Conservation (phyloP, 2,888 invertebrate genomes). For the Harmothoe impar region DNA sequence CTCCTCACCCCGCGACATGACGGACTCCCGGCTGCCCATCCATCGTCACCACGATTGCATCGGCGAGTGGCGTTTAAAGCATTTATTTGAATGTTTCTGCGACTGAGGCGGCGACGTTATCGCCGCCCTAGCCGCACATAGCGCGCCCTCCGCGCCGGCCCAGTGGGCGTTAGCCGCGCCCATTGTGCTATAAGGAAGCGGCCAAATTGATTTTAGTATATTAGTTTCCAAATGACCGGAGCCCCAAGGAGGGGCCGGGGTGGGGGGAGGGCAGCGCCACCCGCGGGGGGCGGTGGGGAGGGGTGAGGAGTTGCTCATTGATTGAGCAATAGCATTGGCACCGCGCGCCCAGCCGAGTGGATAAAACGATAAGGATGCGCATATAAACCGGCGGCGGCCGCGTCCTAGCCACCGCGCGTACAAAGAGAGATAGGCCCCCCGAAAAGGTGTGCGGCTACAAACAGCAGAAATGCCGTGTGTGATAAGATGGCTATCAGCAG, state of each 20-base stretch:
- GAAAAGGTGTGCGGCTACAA: slow-evolving; percentile 47
- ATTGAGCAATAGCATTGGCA: slow-evolving; percentile 56
- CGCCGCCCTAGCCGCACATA: background rate
- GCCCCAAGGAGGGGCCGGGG: slow-evolving; percentile 17
- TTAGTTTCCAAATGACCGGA: slow-evolving; percentile 58
- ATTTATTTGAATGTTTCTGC: slow-evolving; percentile 50
- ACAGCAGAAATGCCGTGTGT: slow-evolving; percentile 5
- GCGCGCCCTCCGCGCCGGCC: background rate
- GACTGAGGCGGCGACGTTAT: slow-evolving; percentile 10
- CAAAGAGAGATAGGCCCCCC: background rate
- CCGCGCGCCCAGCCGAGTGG: slow-evolving; percentile 47
- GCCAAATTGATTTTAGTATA: slow-evolving; percentile 54
- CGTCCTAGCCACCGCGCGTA: background rate
- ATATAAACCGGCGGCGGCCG: slow-evolving; percentile 40
- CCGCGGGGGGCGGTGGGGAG: background rate
- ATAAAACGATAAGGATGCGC: slow-evolving; percentile 58
- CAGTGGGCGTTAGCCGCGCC: background rate
- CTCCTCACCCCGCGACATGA: slow-evolving; percentile 46
- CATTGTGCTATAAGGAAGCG: slow-evolving; percentile 28
- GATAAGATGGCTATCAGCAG: slow-evolving; percentile 48
- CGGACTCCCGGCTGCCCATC: background rate
- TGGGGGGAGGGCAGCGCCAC: slow-evolving; percentile 34
- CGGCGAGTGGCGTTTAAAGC: slow-evolving; percentile 16
- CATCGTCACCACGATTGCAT: slow-evolving; percentile 19
- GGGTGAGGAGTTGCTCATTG: slow-evolving; percentile 41